A percentile compares a stretch with the other conserved stretches of the same genome.
phyloP scores from a whole-genome alignment of 2,797 vertebrate species.

The Typhlichthys eigenmanni region DNA sequence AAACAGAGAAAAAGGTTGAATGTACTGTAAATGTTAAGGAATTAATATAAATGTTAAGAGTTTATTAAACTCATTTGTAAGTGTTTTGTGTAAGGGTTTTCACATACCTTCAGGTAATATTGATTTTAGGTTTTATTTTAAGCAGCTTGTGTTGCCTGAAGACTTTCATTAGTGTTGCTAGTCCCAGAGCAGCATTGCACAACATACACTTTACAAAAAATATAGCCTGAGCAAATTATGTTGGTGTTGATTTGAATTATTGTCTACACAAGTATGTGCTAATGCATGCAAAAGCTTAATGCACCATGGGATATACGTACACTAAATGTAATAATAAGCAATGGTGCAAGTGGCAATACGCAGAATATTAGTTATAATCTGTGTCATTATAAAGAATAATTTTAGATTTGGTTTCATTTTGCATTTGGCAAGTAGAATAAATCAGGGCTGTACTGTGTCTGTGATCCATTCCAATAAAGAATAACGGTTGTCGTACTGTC shows the following conservation, averaged over 20 bases:
- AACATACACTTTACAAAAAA: conserved; percentile 10
- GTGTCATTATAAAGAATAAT: neutral
- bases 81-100: conserved; percentile 23
- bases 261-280: conserved; percentile 17
- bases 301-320: neutral
- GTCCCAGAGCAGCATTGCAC: conserved; percentile 20
- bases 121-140: conserved; percentile 42
- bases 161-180: conserved; percentile 32
- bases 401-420: conserved; percentile 48
- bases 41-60: conserved; percentile 59
- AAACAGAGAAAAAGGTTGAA: conserved; percentile 45
- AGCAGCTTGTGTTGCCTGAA: conserved; percentile 37
- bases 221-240: neutral
- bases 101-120: conserved; percentile 51
- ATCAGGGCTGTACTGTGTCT: conserved; percentile 69
- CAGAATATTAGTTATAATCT: conserved; percentile 24
- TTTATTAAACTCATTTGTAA: conserved; percentile 43
- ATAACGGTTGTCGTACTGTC: conserved; percentile 45
- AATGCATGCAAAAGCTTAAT: conserved; percentile 46
- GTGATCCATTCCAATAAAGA: conserved; percentile 83
- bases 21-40: conserved; percentile 52
- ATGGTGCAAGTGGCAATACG: conserved; percentile 27
- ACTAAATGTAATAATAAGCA: conserved; percentile 37
- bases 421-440: conserved; percentile 57
- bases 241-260: neutral